These are phyloP conservation scores for Psilopsiagon aymara DNA, from an alignment of 2,113 vertebrate genomes.

Conservation along the genomic window DNA sequence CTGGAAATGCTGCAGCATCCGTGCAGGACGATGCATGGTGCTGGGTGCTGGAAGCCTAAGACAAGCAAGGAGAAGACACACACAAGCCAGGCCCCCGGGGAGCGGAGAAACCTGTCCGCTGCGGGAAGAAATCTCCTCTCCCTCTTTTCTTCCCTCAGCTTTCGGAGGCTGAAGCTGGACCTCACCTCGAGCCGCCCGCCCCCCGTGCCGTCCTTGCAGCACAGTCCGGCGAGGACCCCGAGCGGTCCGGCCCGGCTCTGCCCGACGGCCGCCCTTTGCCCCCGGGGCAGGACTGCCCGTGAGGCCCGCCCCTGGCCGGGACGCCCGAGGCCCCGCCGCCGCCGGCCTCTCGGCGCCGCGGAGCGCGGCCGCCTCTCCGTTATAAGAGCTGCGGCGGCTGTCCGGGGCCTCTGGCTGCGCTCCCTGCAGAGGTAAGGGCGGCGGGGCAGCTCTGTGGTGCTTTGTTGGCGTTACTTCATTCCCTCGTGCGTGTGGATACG, in stretches of 20 bases:
- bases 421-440: background rate
- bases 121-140: background rate
- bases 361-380: too few relatives aligned
- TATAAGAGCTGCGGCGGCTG: background rate
- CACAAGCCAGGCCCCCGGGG: background rate
- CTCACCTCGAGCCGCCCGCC: background rate
- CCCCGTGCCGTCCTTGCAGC: accelerated
- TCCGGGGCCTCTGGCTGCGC: background rate
- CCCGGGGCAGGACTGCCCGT: background rate
- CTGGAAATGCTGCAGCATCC: background rate
- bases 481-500: too few relatives aligned
- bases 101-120: accelerated
- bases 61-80: background rate
- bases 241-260: background rate
- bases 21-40: background rate
- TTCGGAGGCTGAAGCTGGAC: background rate
- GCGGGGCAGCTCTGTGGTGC: background rate
- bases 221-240: background rate
- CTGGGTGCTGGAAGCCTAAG: background rate
- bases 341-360: too few relatives aligned
- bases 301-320: background rate
- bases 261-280: background rate
- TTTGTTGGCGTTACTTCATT: background rate
- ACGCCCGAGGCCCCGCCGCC: too few relatives aligned
- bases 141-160: background rate